phyloP scores from a whole-genome alignment of 2,797 vertebrate genomes.

The Austrolebias charrua region DNA sequence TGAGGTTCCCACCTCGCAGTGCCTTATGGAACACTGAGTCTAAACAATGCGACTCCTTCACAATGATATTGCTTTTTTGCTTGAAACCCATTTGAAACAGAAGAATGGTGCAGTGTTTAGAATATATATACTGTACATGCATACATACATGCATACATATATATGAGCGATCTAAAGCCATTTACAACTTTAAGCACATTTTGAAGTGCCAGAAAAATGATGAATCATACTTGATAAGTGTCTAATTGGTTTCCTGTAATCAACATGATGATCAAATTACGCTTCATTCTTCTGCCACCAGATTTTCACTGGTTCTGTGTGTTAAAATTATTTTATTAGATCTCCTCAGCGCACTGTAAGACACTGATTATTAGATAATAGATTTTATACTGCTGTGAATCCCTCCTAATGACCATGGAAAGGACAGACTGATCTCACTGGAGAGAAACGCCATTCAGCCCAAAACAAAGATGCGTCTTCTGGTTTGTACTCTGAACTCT shows the following conservation, averaged over 20 bases:
- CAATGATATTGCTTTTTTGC: constrained; percentile 89
- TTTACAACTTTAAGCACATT: constrained; percentile 96
- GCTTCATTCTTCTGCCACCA: constrained; percentile 73
- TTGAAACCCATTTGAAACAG: constrained; percentile 84
- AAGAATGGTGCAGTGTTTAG: constrained; percentile 69
- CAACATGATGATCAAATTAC: constrained; percentile 66
- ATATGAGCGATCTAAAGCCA: constrained; percentile 90
- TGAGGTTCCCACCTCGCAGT: constrained; percentile 94
- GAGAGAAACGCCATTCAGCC: constrained; percentile 65
- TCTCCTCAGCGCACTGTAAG: constrained; percentile 69
- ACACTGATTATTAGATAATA: constrained; percentile 68
- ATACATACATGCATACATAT: constrained; percentile 55
- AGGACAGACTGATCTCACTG: constrained; percentile 43
- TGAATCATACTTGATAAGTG: constrained; percentile 63
- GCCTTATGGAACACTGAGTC: constrained; percentile 99
- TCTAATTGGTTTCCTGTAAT: constrained; percentile 76
- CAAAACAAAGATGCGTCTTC: constrained; percentile 51
- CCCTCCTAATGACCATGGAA: constrained; percentile 64
- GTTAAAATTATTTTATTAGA: constrained; percentile 71
- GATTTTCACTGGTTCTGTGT: constrained; percentile 72
- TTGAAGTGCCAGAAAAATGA: constrained; percentile 80
- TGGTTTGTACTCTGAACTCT: constrained; percentile 66
- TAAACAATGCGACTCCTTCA: constrained; percentile 96
- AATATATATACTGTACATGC: neutral
- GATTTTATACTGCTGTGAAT: constrained; percentile 73